Evolutionary conservation across 2,888 invertebrate genomes (phyloP).

Genomic region (Volucella inflata): DNA sequence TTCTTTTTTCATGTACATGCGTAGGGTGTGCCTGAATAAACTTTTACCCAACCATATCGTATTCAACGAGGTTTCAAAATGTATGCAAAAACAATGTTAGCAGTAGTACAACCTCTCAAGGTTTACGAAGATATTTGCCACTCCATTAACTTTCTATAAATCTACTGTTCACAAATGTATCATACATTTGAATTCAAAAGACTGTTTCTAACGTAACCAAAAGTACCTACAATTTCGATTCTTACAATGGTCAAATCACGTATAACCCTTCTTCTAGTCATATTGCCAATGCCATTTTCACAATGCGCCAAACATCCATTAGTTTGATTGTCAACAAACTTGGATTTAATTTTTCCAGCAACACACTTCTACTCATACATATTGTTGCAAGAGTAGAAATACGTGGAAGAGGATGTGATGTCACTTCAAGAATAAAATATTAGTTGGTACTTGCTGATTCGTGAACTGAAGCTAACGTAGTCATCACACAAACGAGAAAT

Average conservation of each 20-base stretch:
- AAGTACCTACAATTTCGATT: slow-evolving; percentile 24
- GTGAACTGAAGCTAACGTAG: slow-evolving; percentile 66
- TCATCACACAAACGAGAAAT: slow-evolving; percentile 45
- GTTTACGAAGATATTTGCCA: no score
- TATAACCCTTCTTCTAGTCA: slow-evolving; percentile 33
- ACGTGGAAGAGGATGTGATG: slow-evolving; percentile 43
- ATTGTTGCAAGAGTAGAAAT: slow-evolving; percentile 27
- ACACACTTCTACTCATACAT: slow-evolving; percentile 30
- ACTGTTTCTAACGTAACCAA: slow-evolving; percentile 16
- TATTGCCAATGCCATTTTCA: slow-evolving; percentile 48
- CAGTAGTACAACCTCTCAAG: no score
- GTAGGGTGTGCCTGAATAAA: no score
- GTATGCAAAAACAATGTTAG: no score
- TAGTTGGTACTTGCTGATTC: slow-evolving; percentile 55
- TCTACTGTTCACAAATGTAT: neutral
- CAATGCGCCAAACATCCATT: slow-evolving; percentile 71
- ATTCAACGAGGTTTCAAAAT: no score
- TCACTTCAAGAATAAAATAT: slow-evolving; percentile 43
- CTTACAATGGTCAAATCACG: slow-evolving; percentile 57
- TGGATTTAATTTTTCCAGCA: slow-evolving; percentile 60
- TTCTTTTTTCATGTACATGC: no score
- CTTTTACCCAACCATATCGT: no score
- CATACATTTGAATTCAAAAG: slow-evolving; percentile 43
- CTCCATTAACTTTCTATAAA: neutral
- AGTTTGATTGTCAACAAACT: slow-evolving; percentile 74